Base-by-base conservation (phyloP, 1,140 invertebrate species). In the Caenorhabditis remanei region DNA sequence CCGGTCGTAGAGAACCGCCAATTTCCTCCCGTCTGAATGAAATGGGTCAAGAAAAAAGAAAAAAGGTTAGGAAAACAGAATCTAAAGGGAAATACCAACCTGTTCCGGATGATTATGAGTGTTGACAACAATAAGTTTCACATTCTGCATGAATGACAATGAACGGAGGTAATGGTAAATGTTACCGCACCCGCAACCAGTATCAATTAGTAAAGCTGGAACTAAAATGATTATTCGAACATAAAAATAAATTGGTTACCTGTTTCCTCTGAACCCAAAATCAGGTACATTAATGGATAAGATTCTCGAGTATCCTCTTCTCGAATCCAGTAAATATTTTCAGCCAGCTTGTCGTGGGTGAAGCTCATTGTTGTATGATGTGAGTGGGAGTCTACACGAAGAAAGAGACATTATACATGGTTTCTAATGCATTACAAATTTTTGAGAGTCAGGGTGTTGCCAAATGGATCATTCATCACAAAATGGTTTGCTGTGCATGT, bases 101-200 rank as follows among this genome's bases (percentile, higher is more conserved):
- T 89, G 89, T 83, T 89, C 89, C 14, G 88, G 67, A 65, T 89
- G 89, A 67, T 89, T 89, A 58, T 89, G 89, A 56, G 89, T 89
- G 87, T 89, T 89, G 16, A 89, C 84, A 24, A 89, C 89, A 63
- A 89, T 83, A 40, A 89, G 21, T 55, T 82, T 84, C 63, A 50
- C 50, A 53, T 89, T 58, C 43, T 89, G 48, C 43, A 84, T 79
- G n/a, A 89, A 79, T 14, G 65, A 24, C 24, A 85, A 53, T 13
- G 53, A 75, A 58, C 84, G 71, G 9, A 89, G 24, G 61, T 85
- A 87, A 63, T 83, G 87, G 75, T 87, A 87, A 5, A 89, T 58
- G 83, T 89, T 89, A 24, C 89, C 89, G 48, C 85, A 88, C 7
- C 88, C 89, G 50, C 89, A 89, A 48, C 89, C 89, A 50, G 88